phyloP scores from a whole-genome alignment of 1,140 invertebrate species.

The Sarcophaga bullata region DNA sequence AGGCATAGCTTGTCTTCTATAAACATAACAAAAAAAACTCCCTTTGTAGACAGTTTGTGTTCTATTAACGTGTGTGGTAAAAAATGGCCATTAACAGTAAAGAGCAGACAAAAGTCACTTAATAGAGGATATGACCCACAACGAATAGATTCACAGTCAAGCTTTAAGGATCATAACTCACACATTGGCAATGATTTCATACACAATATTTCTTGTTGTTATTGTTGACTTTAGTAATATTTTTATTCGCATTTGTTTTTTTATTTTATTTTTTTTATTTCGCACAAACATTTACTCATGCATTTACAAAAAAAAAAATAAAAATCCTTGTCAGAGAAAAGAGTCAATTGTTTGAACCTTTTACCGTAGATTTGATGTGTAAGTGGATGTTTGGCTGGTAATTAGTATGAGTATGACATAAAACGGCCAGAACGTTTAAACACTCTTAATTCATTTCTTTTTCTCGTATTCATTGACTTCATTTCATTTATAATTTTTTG shows the following conservation, averaged over 20 bases:
- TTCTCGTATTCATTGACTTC: too few relatives aligned
- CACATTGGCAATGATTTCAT: slow-evolving; percentile 32
- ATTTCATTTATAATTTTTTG: too few relatives aligned
- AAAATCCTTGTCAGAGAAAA: background rate
- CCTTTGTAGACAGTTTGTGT: too few relatives aligned
- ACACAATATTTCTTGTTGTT: background rate
- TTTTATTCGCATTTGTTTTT: background rate
- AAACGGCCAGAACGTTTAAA: too few relatives aligned
- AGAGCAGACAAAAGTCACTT: background rate
- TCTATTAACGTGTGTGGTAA: too few relatives aligned
- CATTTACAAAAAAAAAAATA: too few relatives aligned
- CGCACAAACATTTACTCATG: background rate
- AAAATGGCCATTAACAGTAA: background rate
- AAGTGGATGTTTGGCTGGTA: too few relatives aligned
- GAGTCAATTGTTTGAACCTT: background rate
- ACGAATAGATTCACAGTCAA: background rate
- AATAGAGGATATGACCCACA: background rate
- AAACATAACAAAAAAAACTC: too few relatives aligned
- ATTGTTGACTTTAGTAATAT: background rate
- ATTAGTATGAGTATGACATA: too few relatives aligned
- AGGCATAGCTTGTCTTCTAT: too few relatives aligned
- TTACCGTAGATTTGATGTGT: background rate
- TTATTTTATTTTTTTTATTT: background rate
- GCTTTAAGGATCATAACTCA: slow-evolving; percentile 38
- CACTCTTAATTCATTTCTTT: too few relatives aligned